Evolutionary conservation across 1,140 invertebrate species (phyloP).

Genomic region (Drosophila nigrodunni): DNA sequence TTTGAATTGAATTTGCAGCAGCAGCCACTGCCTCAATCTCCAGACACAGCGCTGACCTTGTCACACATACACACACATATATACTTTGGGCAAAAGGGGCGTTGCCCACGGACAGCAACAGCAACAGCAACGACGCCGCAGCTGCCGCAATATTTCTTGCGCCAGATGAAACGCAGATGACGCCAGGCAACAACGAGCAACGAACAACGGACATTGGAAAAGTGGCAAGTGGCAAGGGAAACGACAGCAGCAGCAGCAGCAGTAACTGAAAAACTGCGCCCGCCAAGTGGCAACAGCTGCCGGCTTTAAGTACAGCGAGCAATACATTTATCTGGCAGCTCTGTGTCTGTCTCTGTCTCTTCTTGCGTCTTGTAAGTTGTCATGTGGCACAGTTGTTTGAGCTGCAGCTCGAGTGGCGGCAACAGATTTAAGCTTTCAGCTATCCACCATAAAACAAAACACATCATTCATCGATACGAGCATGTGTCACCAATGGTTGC

Average conservation of each 20-base stretch:
- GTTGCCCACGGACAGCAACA: conserved; percentile 38
- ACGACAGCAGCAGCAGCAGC: conserved; percentile 25
- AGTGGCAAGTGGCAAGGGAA: conserved; percentile 7
- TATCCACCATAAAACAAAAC: neutral
- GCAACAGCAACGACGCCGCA: conserved; percentile 47
- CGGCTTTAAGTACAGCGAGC: conserved; percentile 26
- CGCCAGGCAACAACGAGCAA: conserved; percentile 53
- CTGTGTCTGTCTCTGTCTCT: neutral
- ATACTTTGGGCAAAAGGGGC: conserved; percentile 42
- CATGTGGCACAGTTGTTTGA: conserved; percentile 78
- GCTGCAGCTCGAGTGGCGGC: conserved; percentile 76
- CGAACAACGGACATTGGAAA: conserved; percentile 12
- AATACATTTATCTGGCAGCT: conserved; percentile 4
- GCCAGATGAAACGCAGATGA: conserved; percentile 79
- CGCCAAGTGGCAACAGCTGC: conserved; percentile 76
- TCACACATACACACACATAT: conserved; percentile 60
- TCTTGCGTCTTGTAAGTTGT: conserved; percentile 67
- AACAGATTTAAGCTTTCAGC: conserved; percentile 66
- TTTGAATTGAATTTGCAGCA: conserved; percentile 80
- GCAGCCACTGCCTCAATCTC: conserved; percentile 60
- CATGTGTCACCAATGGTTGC: conserved; percentile 42
- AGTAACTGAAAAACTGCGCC: conserved; percentile 61
- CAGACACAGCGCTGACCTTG: conserved; percentile 72
- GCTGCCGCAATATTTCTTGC: conserved; percentile 82
- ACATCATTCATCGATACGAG: conserved; percentile 33